These are phyloP conservation scores for Danaus plexippus DNA, from an alignment of 1,140 invertebrate genomes.

Conservation along the genomic window DNA sequence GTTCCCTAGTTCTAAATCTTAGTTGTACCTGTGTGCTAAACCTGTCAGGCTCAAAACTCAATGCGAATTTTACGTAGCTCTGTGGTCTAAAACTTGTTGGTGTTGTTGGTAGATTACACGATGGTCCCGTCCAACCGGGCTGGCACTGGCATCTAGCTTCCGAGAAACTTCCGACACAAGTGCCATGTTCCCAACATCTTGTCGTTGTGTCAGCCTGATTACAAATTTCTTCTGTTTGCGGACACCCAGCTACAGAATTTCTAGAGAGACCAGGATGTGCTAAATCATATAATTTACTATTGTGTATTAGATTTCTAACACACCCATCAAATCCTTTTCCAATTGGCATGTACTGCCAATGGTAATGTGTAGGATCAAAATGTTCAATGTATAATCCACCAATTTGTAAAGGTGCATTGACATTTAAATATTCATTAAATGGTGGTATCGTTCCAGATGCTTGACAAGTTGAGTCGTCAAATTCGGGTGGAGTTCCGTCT, in stretches of 20 bases:
- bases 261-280: constrained; percentile 88
- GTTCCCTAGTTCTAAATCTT: constrained; percentile 92
- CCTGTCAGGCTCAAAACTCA: constrained; percentile 93
- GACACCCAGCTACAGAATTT: constrained; percentile 89
- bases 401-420: constrained; percentile 94
- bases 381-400: constrained; percentile 91
- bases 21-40: constrained; percentile 94
- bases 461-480: constrained; percentile 91
- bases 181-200: constrained; percentile 91
- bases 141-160: constrained; percentile 92
- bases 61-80: constrained; percentile 95
- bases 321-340: constrained; percentile 95
- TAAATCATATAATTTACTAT: constrained; percentile 95
- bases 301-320: constrained; percentile 95
- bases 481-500: constrained; percentile 87
- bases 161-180: constrained; percentile 91
- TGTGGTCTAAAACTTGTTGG: constrained; percentile 91
- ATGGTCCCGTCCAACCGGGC: constrained; percentile 91
- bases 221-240: constrained; percentile 91
- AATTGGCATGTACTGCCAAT: constrained; percentile 89
- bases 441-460: constrained; percentile 90
- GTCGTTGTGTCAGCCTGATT: constrained; percentile 85
- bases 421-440: constrained; percentile 97
- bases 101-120: constrained; percentile 87
- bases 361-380: constrained; percentile 87